These are phyloP conservation scores for Diadromus collaris DNA, from an alignment of 2,888 invertebrate species.

Conservation along the genomic window DNA sequence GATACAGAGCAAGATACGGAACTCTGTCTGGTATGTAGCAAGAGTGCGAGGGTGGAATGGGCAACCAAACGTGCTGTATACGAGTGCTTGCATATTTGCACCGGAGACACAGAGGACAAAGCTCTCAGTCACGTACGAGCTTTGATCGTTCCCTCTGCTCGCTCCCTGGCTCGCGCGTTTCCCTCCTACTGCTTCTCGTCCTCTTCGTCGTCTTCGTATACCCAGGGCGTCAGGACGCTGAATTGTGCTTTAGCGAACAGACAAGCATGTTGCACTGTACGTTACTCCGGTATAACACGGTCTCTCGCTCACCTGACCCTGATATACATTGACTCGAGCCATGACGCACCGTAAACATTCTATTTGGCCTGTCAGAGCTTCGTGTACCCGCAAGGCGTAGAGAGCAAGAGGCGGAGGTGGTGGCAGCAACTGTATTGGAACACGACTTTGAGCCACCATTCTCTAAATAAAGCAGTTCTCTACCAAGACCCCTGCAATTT, in stretches of 20 bases:
- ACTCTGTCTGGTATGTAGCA: constrained; percentile 6
- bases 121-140: constrained; percentile 57
- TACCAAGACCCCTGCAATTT: constrained; percentile 40
- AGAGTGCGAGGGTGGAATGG: constrained; percentile 32
- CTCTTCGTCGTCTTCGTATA: constrained; percentile 28
- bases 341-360: constrained; percentile 59
- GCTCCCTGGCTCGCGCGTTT: constrained; percentile 22
- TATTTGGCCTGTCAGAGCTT: constrained; percentile 46
- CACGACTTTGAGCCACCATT: constrained; percentile 28
- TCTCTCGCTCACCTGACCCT: constrained; percentile 36
- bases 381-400: constrained; percentile 21
- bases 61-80: constrained; percentile 45
- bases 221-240: constrained; percentile 35
- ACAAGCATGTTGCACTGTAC: constrained; percentile 41
- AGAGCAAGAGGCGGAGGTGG: constrained; percentile 25
- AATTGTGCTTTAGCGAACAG: constrained; percentile 48
- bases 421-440: constrained; percentile 5
- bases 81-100: constrained; percentile 60
- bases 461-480: constrained; percentile 19
- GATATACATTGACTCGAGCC: constrained; percentile 44
- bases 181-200: constrained; percentile 21
- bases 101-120: constrained; percentile 53
- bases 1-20: constrained; percentile 18
- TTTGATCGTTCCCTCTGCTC: constrained; percentile 60
- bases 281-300: constrained; percentile 21